Percentiles rank a stretch among this genome's conserved stretches.
These are phyloP conservation scores for Dasyornis broadbenti DNA, from an alignment of 2,113 vertebrate genomes.

Conservation along the genomic window DNA sequence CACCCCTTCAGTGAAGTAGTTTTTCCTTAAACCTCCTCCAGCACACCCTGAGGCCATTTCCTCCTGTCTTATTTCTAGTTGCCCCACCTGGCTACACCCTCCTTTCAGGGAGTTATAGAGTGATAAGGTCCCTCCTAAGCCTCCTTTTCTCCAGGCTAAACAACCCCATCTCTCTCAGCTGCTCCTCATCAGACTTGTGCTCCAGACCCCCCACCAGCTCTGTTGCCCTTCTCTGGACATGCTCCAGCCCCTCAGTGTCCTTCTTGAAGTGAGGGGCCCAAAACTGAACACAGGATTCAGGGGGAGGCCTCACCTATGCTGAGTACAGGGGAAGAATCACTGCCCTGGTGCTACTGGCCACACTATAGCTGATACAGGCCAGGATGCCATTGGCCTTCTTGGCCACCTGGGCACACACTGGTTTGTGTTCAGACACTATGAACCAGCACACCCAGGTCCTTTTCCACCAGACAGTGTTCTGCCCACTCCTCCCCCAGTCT, in stretches of 20 bases:
- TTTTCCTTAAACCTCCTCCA: background rate
- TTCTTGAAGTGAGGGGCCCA: background rate
- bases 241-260: rapidly evolving
- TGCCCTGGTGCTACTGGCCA: background rate
- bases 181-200: background rate
- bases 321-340: rapidly evolving
- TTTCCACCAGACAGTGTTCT: background rate
- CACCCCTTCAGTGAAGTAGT: background rate
- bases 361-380: background rate
- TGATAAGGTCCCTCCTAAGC: no score
- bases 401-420: background rate
- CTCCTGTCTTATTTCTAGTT: no score
- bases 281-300: rapidly evolving
- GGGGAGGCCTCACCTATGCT: rapidly evolving
- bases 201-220: background rate
- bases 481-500: background rate
- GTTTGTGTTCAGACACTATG: background rate
- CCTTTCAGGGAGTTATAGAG: background rate
- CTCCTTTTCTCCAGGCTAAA: background rate
- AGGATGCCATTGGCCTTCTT: background rate
- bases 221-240: rapidly evolving
- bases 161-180: rapidly evolving
- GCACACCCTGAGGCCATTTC: background rate
- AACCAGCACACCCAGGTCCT: background rate
- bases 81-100: background rate